These are phyloP conservation scores for Gorsachius magnificus DNA, from an alignment of 2,797 vertebrate genomes.

Conservation along the genomic window DNA sequence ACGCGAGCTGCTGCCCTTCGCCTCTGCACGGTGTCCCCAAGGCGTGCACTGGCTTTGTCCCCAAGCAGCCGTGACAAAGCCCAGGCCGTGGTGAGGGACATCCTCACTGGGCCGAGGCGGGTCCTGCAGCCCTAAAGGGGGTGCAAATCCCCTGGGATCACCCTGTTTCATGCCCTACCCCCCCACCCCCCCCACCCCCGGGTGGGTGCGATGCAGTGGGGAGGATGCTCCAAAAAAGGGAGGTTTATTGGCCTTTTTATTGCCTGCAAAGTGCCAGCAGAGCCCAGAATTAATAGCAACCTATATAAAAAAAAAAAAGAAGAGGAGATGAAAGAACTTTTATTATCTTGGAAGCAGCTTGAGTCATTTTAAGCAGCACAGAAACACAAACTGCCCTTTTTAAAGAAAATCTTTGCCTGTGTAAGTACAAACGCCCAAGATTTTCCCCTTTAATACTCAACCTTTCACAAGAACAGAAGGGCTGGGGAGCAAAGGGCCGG, in stretches of 20 bases:
- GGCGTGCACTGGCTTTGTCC: not conserved
- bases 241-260: not conserved
- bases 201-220: not conserved
- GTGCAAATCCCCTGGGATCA: not conserved
- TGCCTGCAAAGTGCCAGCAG: not conserved
- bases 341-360: not conserved
- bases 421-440: not conserved
- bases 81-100: not conserved
- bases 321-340: not conserved
- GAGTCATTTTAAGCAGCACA: not conserved
- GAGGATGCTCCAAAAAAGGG: not conserved
- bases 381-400: not conserved
- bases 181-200: not conserved
- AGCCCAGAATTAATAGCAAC: not conserved
- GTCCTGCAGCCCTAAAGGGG: not conserved
- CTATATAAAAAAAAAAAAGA: not conserved
- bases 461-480: not conserved
- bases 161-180: accelerated
- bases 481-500: not conserved
- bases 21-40: not conserved
- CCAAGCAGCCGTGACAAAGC: not conserved
- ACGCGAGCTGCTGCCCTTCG: accelerated
- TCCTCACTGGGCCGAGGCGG: not conserved
- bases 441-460: not conserved
- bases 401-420: not conserved